Evolutionary conservation across 92 coral and sea anemone genomes (phyloP), one percentile per base, ranked within the genome.

Genomic region (Blastomussa wellsi): DNA sequence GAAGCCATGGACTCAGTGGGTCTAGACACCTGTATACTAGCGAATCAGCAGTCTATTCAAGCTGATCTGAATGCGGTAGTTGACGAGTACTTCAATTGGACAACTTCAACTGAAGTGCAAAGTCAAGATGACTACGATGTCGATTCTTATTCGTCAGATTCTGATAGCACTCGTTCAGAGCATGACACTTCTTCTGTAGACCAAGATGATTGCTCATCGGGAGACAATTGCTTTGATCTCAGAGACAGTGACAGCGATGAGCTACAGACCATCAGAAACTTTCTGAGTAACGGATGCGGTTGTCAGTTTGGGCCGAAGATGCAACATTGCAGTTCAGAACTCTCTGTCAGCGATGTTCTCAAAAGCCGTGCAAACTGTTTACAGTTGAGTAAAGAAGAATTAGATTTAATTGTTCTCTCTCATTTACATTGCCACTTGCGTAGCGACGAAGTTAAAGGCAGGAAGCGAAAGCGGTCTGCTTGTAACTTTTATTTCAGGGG

Each of bases 381-480:
- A n/a, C n/a, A n/a, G n/a, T n/a, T n/a, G n/a, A n/a, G n/a, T n/a
- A n/a, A n/a, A n/a, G n/a, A n/a, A n/a, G n/a, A n/a, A n/a, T n/a
- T n/a, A n/a, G n/a, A n/a, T n/a, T n/a, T n/a, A n/a, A n/a, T n/a
- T n/a, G 47, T 83, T 71, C 72, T 83, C 35, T 49, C 74, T 83
- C 81, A 74, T 83, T 74, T 74, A 70, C 87, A 74, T 44, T 52
- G 87, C 71, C 80, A 83, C 37, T 72, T 83, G 87, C 87, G 80
- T n/a, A 55, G 48, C 49, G 74, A 74, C 31, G 70, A 83, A 42
- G 77, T 72, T 83, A 44, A 39, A 73, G 66, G 87, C 62, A 83
- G 87, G 29, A 74, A 83, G 77, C 87, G 80, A 83, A 83, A 83
- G 87, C 80, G 80, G 33, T 28, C 74, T 48, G 87, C 60, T 74